Conservation (phyloP, 2,888 invertebrate genomes). For the Xanthorhoe designata region DNA sequence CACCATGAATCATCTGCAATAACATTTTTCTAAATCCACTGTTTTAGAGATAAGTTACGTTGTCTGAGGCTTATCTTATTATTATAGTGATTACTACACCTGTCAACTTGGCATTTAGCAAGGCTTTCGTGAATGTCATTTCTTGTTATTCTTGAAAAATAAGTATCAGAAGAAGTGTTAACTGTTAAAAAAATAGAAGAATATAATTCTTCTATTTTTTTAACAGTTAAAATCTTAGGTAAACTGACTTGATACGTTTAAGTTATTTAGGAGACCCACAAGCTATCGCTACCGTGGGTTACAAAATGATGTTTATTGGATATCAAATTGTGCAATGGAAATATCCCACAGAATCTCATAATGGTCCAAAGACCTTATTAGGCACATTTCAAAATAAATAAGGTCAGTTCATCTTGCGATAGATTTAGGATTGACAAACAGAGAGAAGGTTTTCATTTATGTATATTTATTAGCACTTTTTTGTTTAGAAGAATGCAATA, state of each 20-base stretch:
- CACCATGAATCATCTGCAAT: no score
- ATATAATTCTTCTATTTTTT: no score
- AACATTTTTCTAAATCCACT: no score
- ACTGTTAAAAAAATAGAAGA: no score
- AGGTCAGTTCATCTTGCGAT: slow-evolving; percentile 19
- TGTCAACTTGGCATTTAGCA: no score
- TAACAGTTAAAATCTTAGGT: no score
- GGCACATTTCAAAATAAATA: slow-evolving; percentile 34
- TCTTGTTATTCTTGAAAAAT: no score
- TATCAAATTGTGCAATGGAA: slow-evolving; percentile 30
- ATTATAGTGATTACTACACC: no score
- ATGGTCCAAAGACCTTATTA: slow-evolving; percentile 27
- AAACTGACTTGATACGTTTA: not conserved
- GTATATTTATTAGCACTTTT: slow-evolving; percentile 26
- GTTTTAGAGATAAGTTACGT: no score
- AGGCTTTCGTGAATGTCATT: no score
- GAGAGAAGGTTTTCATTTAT: slow-evolving; percentile 24
- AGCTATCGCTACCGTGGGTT: slow-evolving; percentile 14
- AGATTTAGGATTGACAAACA: slow-evolving; percentile 23
- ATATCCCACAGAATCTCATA: slow-evolving; percentile 20
- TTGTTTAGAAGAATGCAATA: slow-evolving; percentile 23
- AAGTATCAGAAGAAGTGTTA: no score
- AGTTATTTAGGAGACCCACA: slow-evolving; percentile 2
- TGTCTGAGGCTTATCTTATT: no score
- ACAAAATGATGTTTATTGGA: slow-evolving; percentile 20